Conservation (phyloP, 2,797 vertebrate species). For the Synaphobranchus kaupii region DNA sequence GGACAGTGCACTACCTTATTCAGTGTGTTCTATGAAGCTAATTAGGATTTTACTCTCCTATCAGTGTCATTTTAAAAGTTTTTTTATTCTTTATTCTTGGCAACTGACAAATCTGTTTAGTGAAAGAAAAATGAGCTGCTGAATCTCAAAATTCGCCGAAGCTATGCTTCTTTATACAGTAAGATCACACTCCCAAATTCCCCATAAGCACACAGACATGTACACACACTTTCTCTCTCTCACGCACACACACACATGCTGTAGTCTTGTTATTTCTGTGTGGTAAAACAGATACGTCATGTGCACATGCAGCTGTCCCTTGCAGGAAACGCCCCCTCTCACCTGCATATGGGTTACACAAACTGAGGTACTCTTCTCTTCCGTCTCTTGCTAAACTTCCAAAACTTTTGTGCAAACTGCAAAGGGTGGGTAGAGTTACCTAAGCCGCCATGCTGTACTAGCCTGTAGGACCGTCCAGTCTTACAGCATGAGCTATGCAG, state of each 20-base stretch:
- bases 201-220: background rate
- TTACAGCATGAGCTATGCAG: no score
- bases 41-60: constrained; percentile 33
- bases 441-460: background rate
- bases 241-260: background rate
- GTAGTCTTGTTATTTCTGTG: constrained; percentile 12
- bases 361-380: background rate
- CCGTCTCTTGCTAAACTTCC: background rate
- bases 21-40: constrained; percentile 30
- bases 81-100: constrained; percentile 53
- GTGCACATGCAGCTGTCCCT: background rate
- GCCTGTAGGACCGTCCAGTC: no score
- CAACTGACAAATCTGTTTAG: constrained; percentile 58
- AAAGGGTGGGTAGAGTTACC: background rate
- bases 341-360: no score
- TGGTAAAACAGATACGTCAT: background rate
- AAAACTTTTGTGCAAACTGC: background rate
- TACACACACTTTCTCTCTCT: background rate
- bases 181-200: background rate
- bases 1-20: background rate
- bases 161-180: constrained; percentile 35
- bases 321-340: background rate
- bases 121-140: constrained; percentile 50
- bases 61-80: constrained; percentile 30
- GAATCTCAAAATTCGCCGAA: constrained; percentile 41